A percentile compares a stretch with the other conserved stretches of the same genome.
These are phyloP conservation scores for Epicauta chinensis DNA, from an alignment of 1,140 invertebrate genomes.

Conservation along the genomic window DNA sequence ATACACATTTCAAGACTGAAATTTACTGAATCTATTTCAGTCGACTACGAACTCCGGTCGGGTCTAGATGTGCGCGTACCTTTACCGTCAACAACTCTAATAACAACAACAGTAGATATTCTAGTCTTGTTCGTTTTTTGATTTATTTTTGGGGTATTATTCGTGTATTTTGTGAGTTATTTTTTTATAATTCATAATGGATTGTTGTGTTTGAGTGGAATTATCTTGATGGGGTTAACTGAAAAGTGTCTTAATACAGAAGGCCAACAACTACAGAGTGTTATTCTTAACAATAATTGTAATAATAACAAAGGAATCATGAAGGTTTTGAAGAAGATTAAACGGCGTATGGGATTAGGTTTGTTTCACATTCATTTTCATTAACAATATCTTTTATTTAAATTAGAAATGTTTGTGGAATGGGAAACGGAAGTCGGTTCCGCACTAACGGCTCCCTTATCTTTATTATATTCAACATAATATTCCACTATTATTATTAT, in stretches of 20 bases:
- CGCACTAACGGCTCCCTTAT: conserved; percentile 7
- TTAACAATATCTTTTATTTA: neutral
- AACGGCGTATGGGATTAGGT: conserved; percentile 48
- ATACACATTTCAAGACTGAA: conserved; percentile 22
- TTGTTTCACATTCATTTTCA: conserved; percentile 31
- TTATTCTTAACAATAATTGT: neutral
- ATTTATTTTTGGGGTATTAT: neutral
- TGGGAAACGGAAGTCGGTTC: conserved; percentile 13
- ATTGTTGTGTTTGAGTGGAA: conserved; percentile 5
- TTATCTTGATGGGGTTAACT: conserved; percentile 37
- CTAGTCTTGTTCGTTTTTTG: neutral
- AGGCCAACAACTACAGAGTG: neutral
- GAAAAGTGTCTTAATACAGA: conserved; percentile 18
- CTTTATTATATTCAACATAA: conserved; percentile 6
- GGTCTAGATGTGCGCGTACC: neutral
- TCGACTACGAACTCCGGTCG: conserved; percentile 5
- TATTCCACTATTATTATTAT: neutral
- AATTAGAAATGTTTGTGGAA: neutral
- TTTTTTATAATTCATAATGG: neutral
- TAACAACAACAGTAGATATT: neutral
- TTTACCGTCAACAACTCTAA: neutral
- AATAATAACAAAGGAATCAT: conserved; percentile 44
- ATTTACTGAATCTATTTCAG: conserved; percentile 18
- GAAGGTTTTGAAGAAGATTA: conserved; percentile 49
- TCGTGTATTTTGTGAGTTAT: conserved; percentile 4